Percentiles rank a stretch among this genome's conserved stretches.
Evolutionary conservation across 2,113 vertebrate genomes (phyloP).

Genomic region (Lamprologus speciosus): DNA sequence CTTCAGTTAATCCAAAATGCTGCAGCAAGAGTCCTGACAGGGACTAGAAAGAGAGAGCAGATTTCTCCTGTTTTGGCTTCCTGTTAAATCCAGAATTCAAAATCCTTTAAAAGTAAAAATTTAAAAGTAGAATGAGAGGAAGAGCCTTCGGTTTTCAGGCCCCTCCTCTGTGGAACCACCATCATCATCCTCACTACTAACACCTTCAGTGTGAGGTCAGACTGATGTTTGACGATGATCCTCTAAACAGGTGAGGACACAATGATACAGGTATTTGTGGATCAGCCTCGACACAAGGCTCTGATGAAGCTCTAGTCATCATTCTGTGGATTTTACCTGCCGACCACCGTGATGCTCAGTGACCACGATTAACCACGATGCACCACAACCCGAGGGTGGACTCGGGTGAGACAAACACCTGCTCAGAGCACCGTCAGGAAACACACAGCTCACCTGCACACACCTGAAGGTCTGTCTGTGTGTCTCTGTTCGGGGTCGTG

Average conservation of each 20-base stretch:
- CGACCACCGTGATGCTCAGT: background rate
- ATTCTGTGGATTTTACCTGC: background rate
- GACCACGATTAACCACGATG: background rate
- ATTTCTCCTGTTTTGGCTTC: background rate
- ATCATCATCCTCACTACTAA: background rate
- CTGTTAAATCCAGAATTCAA: background rate
- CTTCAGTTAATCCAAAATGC: rapidly evolving
- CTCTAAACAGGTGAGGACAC: background rate
- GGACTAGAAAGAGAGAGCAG: background rate
- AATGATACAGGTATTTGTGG: background rate
- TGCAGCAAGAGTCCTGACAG: background rate
- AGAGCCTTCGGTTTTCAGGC: background rate
- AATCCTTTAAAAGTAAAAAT: background rate
- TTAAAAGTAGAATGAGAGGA: background rate
- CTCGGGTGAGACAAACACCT: background rate
- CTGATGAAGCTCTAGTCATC: background rate
- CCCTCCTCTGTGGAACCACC: background rate
- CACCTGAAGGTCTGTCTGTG: background rate
- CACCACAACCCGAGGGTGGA: background rate
- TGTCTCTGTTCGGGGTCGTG: background rate
- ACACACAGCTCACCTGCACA: background rate
- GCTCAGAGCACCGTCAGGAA: background rate
- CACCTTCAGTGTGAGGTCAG: background rate
- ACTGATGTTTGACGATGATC: background rate
- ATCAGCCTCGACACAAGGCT: background rate